Evolutionary conservation across 1,140 invertebrate species (phyloP), one percentile per base, ranked within the genome.

Genomic region (Drosophila simulans): DNA sequence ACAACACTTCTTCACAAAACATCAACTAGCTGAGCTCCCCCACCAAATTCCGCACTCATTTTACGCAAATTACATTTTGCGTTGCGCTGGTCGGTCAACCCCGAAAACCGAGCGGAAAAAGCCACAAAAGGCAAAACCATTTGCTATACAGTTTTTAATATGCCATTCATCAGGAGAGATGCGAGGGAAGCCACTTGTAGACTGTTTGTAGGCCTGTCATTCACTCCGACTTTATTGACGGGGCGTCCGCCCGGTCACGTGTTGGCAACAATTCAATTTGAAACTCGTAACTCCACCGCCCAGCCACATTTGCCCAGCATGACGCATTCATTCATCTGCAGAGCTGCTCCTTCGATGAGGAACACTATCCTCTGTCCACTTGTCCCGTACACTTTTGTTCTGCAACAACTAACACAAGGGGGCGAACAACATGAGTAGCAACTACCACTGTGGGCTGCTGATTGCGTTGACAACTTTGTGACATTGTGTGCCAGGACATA

Each of bases 401-500:
- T 69, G 59, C 83, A 70, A 86, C 81, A 82, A 58, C 73, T 63
- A 74, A 80, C 55, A 71, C 57, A 75, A 54, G 22, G 40, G 17
- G 48, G 37, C 63, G 27, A 73, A 39, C 45, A 71, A 51, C 57
- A 52, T 56, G 20, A 53, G 34, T 35, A 64, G 20, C 54, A 60
- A 53, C 73, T 49, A 68, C 71, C 43, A 68, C 73, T 75, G 65
- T 20, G 15, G 35, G 49, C 31, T 42, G 57, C 84, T 89, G 84
- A 89, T 89, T 89, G 84, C 84, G 85, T 89, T 84, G 84, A 89
- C 84, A 89, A 89, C 84, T 84, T 80, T 89, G 82, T 78, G 80
- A 77, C 77, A 84, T 89, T 83, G 79, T 88, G 75, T 45, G 70
- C 63, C 84, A 69, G 46, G 53, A 49, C 55, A 74, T 59, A 76